Conservation (phyloP, 2,113 vertebrate species). For the Alligator mississippiensis region DNA sequence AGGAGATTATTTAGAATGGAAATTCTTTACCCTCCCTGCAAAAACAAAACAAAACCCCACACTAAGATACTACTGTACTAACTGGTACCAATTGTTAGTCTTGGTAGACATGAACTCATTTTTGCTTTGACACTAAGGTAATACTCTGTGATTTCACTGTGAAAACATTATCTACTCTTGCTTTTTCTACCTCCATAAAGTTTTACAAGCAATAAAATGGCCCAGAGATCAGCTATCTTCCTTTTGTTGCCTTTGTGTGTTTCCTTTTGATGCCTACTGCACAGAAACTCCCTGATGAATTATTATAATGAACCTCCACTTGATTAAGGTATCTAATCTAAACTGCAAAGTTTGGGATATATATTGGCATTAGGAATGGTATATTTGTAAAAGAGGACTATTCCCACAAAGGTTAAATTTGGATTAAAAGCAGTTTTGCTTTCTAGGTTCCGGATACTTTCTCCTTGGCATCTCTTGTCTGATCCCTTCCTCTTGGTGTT, state of each 20-base stretch:
- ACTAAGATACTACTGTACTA: constrained; percentile 60
- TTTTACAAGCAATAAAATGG: constrained; percentile 66
- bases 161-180: constrained; percentile 26
- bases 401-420: neutral
- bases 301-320: neutral
- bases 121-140: constrained; percentile 70
- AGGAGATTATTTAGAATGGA: constrained; percentile 59
- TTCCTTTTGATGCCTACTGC: constrained; percentile 54
- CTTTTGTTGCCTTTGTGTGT: constrained; percentile 22
- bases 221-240: constrained; percentile 31
- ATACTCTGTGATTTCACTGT: constrained; percentile 54
- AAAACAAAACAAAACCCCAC: constrained; percentile 12
- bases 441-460: neutral
- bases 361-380: neutral
- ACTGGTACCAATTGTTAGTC: constrained; percentile 67
- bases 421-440: neutral
- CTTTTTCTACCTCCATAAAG: constrained; percentile 55
- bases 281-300: constrained; percentile 6
- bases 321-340: fast-evolving
- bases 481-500: neutral
- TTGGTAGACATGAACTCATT: constrained; percentile 49
- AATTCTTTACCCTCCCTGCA: constrained; percentile 41
- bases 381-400: neutral
- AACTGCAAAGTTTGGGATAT: neutral
- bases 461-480: neutral